These are phyloP conservation scores for Mormyrops attenuatus DNA, from an alignment of 2,797 vertebrate species.

Conservation along the genomic window DNA sequence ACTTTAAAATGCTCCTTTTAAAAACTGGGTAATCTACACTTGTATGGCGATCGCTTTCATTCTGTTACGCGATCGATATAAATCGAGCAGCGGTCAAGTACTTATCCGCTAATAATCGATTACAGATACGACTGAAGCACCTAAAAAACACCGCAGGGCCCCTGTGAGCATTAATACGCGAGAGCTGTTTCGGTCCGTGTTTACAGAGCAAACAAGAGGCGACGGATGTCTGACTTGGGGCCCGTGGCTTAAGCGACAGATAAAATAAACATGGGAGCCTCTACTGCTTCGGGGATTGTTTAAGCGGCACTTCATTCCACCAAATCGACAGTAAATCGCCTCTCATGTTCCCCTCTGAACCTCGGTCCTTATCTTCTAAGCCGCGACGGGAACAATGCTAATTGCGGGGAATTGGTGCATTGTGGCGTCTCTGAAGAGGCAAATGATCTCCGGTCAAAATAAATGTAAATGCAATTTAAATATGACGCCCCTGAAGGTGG, in stretches of 20 bases:
- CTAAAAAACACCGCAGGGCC: neutral
- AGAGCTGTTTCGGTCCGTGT: conserved; percentile 20
- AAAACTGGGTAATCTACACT: neutral
- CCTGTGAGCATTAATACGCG: neutral
- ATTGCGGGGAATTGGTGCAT: conserved; percentile 23
- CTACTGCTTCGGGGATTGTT: conserved; percentile 17
- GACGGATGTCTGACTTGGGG: conserved; percentile 13
- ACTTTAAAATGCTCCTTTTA: neutral
- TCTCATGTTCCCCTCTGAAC: conserved; percentile 12
- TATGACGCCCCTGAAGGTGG: neutral
- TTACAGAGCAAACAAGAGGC: conserved; percentile 35
- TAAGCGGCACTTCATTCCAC: conserved; percentile 24
- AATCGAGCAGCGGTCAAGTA: neutral
- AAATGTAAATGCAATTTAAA: conserved; percentile 8
- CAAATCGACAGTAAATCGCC: conserved; percentile 31
- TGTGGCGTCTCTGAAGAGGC: neutral
- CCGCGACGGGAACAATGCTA: conserved; percentile 20
- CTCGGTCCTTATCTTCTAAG: conserved; percentile 22
- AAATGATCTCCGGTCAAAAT: conserved; percentile 4
- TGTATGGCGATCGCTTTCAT: neutral
- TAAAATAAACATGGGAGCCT: conserved; percentile 31
- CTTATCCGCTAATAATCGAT: neutral
- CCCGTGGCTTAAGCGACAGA: conserved; percentile 19
- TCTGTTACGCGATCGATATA: neutral
- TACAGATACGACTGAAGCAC: neutral